Evolutionary conservation across 2,113 vertebrate species (phyloP).

Genomic region (Chrysochloris asiatica): DNA sequence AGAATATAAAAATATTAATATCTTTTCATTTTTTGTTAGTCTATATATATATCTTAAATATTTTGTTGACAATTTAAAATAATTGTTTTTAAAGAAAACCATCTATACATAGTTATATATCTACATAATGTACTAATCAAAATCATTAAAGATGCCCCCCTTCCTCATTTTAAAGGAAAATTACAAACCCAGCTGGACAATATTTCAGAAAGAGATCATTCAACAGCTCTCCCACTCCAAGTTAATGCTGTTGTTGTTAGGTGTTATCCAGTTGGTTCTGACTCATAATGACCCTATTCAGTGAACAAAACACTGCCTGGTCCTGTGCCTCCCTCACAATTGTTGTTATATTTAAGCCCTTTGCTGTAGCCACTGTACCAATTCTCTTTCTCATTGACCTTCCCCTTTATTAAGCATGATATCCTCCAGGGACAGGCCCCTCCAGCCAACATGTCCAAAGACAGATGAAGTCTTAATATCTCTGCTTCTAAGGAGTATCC

Average conservation of each 20-base stretch:
- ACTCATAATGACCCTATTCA: too few species aligned
- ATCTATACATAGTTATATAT: neutral
- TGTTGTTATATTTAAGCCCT: too few species aligned
- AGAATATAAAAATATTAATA: neutral
- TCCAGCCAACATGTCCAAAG: too few species aligned
- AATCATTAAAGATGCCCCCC: neutral
- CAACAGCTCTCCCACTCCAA: neutral
- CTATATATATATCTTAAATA: neutral
- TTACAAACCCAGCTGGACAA: neutral
- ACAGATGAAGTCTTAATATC: too few species aligned
- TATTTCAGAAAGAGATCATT: neutral
- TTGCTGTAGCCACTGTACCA: too few species aligned
- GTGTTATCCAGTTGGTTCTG: too few species aligned
- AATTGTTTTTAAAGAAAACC: neutral
- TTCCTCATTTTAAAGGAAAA: neutral
- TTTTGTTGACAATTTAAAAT: slow-evolving; percentile 16
- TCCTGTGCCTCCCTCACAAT: too few species aligned
- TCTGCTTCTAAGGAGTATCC: too few species aligned
- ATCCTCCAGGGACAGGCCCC: too few species aligned
- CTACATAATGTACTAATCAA: neutral
- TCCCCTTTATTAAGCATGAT: too few species aligned
- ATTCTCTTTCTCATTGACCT: too few species aligned
- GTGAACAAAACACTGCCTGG: too few species aligned
- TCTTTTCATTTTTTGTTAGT: slow-evolving; percentile 49
- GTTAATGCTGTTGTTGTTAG: neutral